A percentile compares a stretch with the other conserved stretches of the same genome.
These are phyloP conservation scores for Mamestra configurata DNA, from an alignment of 1,140 invertebrate genomes.

Conservation along the genomic window DNA sequence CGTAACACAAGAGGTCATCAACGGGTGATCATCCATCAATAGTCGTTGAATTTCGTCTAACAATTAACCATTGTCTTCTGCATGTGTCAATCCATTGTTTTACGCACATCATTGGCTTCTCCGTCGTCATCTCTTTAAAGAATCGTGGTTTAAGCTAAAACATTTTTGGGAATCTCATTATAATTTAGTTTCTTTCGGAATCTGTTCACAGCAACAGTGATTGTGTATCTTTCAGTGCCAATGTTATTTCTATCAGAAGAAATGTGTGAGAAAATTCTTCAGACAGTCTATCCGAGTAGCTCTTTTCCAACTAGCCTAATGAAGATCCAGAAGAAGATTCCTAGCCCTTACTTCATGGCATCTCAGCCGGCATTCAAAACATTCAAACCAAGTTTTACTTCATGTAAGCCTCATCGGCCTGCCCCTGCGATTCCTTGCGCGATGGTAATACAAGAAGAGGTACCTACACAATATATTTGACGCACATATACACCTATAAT, in stretches of 20 bases:
- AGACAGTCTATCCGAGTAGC: neutral
- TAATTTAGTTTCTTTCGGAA: neutral
- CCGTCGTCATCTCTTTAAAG: too few relatives aligned
- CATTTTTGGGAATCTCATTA: neutral
- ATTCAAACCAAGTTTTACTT: neutral
- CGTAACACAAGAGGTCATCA: neutral
- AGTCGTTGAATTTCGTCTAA: neutral
- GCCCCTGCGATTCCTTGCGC: conserved; percentile 12
- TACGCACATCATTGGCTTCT: neutral
- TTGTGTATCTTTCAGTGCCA: neutral
- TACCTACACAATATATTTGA: conserved; percentile 30
- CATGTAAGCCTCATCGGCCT: neutral
- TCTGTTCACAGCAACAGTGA: neutral
- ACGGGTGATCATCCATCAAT: neutral
- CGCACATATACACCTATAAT: conserved; percentile 33
- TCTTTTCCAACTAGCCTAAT: neutral
- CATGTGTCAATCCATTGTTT: neutral
- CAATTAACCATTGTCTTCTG: conserved; percentile 10
- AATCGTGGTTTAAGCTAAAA: neutral
- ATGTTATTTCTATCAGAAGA: neutral
- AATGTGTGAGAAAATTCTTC: neutral
- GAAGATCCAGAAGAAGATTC: neutral
- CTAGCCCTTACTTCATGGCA: neutral
- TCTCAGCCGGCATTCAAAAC: neutral
- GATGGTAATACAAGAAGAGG: conserved; percentile 13